phyloP scores from a whole-genome alignment of 2,113 vertebrate species.

The Myiagra hebetior region DNA sequence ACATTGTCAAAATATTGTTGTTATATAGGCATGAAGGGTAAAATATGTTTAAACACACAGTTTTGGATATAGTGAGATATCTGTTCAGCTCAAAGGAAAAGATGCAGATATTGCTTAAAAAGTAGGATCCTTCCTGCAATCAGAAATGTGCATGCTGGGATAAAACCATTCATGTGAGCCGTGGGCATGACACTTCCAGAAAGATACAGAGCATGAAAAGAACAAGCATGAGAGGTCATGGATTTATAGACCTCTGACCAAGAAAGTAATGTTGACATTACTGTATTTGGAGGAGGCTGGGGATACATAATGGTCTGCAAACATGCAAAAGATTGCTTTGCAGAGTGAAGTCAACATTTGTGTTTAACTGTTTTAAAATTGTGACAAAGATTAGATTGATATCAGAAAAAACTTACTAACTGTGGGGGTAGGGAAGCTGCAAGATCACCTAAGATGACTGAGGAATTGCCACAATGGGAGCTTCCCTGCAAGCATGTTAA shows the following conservation, averaged over 20 bases:
- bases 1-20: constrained; percentile 70
- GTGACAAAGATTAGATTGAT: neutral
- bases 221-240: neutral
- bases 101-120: constrained; percentile 55
- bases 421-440: neutral
- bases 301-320: neutral
- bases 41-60: constrained; percentile 70
- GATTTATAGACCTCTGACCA: constrained; percentile 7
- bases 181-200: neutral
- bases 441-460: neutral
- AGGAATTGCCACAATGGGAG: neutral
- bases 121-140: constrained; percentile 18
- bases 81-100: constrained; percentile 59
- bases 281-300: neutral
- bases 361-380: neutral
- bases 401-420: neutral
- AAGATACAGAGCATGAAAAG: neutral
- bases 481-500: neutral
- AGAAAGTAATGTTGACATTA: neutral
- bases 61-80: constrained; percentile 66
- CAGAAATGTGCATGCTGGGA: constrained; percentile 2
- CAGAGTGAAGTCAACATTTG: neutral
- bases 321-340: neutral
- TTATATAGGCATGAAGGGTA: constrained; percentile 70
- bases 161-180: neutral